These are phyloP conservation scores for Drosophila conformis DNA, from an alignment of 2,888 invertebrate species.

Conservation along the genomic window DNA sequence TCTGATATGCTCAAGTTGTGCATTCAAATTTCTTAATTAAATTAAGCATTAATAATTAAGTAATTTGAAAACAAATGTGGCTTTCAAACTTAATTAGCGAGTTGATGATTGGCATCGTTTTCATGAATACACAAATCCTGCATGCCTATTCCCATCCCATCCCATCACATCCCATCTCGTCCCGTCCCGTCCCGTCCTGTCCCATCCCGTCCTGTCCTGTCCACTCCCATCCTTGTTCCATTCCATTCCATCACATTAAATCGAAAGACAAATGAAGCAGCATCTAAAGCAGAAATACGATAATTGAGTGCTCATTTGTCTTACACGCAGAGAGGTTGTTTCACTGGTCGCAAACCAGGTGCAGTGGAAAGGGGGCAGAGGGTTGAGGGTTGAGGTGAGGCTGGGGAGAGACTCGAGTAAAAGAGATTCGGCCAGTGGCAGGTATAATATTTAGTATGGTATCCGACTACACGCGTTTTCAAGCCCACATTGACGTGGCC, in stretches of 20 bases:
- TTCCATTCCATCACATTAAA: conserved; percentile 51
- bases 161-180: background rate
- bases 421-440: conserved; percentile 55
- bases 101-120: background rate
- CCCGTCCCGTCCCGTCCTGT: background rate
- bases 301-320: conserved; percentile 79
- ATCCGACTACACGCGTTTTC: conserved; percentile 66
- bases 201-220: background rate
- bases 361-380: background rate
- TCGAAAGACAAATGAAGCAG: conserved; percentile 74
- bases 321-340: conserved; percentile 61
- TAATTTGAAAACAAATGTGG: background rate
- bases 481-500: conserved; percentile 68
- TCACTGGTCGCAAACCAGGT: conserved; percentile 23
- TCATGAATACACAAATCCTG: background rate
- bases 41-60: background rate
- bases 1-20: background rate
- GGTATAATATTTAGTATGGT: conserved; percentile 68
- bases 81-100: conserved; percentile 1
- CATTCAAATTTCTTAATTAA: background rate
- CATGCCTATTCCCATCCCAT: conserved; percentile 6
- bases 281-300: conserved; percentile 77
- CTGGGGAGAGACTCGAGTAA: conserved; percentile 20
- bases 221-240: conserved; percentile 18
- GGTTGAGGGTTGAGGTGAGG: background rate